phyloP scores from a whole-genome alignment of 2,888 invertebrate genomes.

The Aphodius sticticus region DNA sequence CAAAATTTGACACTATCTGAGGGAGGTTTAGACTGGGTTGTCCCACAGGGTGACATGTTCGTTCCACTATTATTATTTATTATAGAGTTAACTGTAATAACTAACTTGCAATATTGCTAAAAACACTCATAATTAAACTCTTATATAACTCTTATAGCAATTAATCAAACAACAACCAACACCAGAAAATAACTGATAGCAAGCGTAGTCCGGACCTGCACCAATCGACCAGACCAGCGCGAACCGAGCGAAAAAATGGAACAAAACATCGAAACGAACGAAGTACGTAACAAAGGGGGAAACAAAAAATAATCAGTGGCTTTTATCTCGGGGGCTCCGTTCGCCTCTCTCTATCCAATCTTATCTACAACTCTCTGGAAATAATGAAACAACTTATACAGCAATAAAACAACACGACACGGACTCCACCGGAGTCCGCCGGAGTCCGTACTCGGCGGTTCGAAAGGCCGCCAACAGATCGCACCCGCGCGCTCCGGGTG shows the following conservation, averaged over 20 bases:
- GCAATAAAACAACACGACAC: constrained; percentile 54
- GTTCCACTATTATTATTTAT: too few species aligned
- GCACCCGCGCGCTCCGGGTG: constrained; percentile 51
- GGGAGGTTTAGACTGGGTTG: too few species aligned
- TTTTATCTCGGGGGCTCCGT: constrained; percentile 45
- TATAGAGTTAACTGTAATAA: too few species aligned
- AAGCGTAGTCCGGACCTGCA: background rate
- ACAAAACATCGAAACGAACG: background rate
- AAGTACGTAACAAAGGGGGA: constrained; percentile 23
- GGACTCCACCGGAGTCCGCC: constrained; percentile 21
- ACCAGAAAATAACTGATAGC: background rate
- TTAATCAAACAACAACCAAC: background rate
- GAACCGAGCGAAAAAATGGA: background rate
- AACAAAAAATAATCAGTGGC: constrained; percentile 46
- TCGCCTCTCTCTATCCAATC: constrained; percentile 49
- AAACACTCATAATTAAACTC: background rate
- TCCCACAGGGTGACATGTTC: too few species aligned
- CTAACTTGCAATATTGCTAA: too few species aligned
- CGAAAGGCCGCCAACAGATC: constrained; percentile 55
- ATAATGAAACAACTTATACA: constrained; percentile 57
- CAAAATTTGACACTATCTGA: too few species aligned
- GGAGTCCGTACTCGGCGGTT: constrained; percentile 41
- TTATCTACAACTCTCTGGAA: constrained; percentile 54
- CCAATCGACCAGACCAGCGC: background rate
- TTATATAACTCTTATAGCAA: background rate